Conservation (phyloP, 1,140 invertebrate genomes). For the Nasonia vitripennis region DNA sequence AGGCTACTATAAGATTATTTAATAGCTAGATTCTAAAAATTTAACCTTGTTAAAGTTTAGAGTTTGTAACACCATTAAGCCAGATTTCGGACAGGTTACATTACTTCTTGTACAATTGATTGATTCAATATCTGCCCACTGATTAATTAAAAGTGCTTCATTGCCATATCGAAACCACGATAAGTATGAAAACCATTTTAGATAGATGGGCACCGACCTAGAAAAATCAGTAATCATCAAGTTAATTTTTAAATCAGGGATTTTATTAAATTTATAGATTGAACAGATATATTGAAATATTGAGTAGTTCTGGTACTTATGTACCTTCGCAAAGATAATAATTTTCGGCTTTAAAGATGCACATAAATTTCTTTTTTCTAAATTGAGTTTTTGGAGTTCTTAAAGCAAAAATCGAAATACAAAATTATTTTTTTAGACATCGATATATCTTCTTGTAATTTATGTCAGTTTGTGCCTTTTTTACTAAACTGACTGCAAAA, state of each 20-base stretch:
- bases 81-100: slow-evolving; percentile 84
- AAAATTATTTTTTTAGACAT: too few species aligned
- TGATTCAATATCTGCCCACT: slow-evolving; percentile 87
- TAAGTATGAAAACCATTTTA: slow-evolving; percentile 93
- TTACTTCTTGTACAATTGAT: slow-evolving; percentile 84
- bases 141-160: slow-evolving; percentile 94
- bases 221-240: slow-evolving; percentile 56
- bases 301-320: too few species aligned
- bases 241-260: neutral
- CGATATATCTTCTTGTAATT: too few species aligned
- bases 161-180: slow-evolving; percentile 98
- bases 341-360: too few species aligned
- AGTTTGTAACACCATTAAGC: slow-evolving; percentile 85
- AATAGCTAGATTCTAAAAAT: slow-evolving; percentile 1
- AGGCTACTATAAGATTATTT: neutral
- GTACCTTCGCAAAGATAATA: too few species aligned
- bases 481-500: too few species aligned
- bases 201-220: slow-evolving; percentile 90
- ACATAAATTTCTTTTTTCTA: too few species aligned
- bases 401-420: too few species aligned
- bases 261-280: neutral
- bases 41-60: slow-evolving; percentile 85
- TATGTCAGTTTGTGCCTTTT: too few species aligned
- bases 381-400: too few species aligned
- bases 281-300: too few species aligned